A percentile compares a stretch with the other conserved stretches of the same genome.
phyloP scores from a whole-genome alignment of 2,888 invertebrate species.

The Bellardia pandia region DNA sequence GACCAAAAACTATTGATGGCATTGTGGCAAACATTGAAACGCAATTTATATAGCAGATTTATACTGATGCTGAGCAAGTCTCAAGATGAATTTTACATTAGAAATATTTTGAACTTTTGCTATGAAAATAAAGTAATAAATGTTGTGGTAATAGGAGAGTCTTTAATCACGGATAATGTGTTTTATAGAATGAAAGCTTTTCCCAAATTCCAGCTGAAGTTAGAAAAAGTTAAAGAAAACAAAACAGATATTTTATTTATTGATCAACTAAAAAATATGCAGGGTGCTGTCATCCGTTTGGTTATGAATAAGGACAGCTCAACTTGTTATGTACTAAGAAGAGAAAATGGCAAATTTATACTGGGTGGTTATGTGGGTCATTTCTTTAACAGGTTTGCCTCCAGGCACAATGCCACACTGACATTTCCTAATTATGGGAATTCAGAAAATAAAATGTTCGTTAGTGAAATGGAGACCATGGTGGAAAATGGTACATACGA shows the following conservation, averaged over 20 bases:
- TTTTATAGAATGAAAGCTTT: conserved; percentile 13
- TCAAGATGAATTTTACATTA: conserved; percentile 2
- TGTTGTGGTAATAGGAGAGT: conserved; percentile 8
- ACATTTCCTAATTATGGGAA: conserved; percentile 25
- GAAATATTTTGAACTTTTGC: conserved; percentile 40
- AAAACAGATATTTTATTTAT: conserved; percentile 37
- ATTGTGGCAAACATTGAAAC: conserved; percentile 26
- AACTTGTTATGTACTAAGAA: conserved; percentile 48
- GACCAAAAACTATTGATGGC: conserved; percentile 18
- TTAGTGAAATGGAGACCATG: neutral
- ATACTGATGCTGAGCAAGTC: conserved; percentile 17
- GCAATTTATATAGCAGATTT: conserved; percentile 16
- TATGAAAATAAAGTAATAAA: conserved; percentile 36
- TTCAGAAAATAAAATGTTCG: neutral
- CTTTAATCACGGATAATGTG: neutral
- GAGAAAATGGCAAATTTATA: neutral
- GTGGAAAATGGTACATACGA: conserved; percentile 66
- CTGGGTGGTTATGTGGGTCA: conserved; percentile 66
- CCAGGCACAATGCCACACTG: conserved; percentile 68
- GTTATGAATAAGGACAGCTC: conserved; percentile 60
- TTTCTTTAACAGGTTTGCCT: conserved; percentile 60
- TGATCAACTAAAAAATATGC: conserved; percentile 63
- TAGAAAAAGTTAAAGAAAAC: too few relatives aligned
- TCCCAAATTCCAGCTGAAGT: conserved; percentile 24
- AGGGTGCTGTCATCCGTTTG: conserved; percentile 54